Evolutionary conservation across 2,113 vertebrate species (phyloP).

Genomic region (Lepisosteus oculatus): DNA sequence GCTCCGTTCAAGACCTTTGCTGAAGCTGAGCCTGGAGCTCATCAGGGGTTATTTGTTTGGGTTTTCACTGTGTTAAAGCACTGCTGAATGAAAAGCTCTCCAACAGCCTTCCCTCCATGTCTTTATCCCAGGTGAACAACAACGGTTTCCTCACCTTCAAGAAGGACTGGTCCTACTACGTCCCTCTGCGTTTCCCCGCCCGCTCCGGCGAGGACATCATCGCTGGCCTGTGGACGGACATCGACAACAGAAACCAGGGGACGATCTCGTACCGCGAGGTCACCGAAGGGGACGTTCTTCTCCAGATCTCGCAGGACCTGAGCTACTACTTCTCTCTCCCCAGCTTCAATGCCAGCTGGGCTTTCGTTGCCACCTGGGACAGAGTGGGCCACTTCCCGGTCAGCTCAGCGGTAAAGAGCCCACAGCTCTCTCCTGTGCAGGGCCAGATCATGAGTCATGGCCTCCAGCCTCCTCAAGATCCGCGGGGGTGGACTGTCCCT

Average conservation of each 20-base stretch:
- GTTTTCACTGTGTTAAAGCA: no score
- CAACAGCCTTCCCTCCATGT: no score
- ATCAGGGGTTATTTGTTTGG: no score
- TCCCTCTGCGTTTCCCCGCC: slow-evolving; percentile 35
- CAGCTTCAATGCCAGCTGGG: slow-evolving; percentile 32
- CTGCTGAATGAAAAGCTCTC: no score
- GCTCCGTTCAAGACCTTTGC: no score
- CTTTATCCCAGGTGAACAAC: slow-evolving; percentile 51
- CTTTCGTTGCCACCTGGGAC: slow-evolving; percentile 67
- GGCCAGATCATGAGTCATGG: no score
- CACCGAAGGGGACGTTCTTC: background rate
- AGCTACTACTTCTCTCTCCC: slow-evolving; percentile 37
- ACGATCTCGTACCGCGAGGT: slow-evolving; percentile 45
- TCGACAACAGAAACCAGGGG: slow-evolving; percentile 42
- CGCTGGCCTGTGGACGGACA: slow-evolving; percentile 50
- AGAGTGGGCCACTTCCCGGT: slow-evolving; percentile 44
- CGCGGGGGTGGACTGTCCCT: no score
- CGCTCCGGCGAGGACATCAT: slow-evolving; percentile 23
- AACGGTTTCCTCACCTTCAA: slow-evolving; percentile 61
- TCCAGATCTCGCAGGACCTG: slow-evolving; percentile 39
- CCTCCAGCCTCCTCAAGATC: no score
- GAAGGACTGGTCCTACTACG: rapidly evolving
- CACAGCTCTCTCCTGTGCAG: no score
- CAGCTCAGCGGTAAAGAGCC: no score
- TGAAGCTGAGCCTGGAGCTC: no score